Conservation (phyloP, 2,888 invertebrate species). For the Apoderus coryli region DNA sequence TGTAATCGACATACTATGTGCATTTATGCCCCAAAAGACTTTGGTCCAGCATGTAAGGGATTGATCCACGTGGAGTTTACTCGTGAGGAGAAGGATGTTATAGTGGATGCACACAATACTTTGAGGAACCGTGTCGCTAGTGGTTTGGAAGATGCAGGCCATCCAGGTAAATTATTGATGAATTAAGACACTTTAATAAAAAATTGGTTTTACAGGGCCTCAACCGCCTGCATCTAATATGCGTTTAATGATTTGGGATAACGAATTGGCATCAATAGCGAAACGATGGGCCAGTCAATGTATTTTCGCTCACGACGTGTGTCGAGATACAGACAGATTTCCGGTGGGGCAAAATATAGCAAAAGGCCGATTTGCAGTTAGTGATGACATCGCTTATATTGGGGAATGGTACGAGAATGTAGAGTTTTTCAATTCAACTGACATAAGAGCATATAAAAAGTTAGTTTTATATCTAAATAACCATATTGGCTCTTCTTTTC, state of each 20-base stretch:
- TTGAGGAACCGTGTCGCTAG: conserved; percentile 30
- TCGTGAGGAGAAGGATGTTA: conserved; percentile 26
- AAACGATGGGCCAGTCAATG: conserved; percentile 35
- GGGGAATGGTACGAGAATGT: conserved; percentile 31
- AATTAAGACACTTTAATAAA: too few relatives aligned
- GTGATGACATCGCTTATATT: conserved; percentile 23
- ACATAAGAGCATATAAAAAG: conserved; percentile 19
- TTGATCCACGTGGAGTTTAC: conserved; percentile 25
- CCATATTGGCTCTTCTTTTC: too few relatives aligned
- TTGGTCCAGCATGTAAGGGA: conserved; percentile 22
- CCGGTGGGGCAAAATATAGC: conserved; percentile 33
- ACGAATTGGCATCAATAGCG: conserved; percentile 31
- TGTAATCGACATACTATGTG: conserved; percentile 28
- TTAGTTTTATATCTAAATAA: conserved; percentile 18
- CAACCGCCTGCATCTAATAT: conserved; percentile 31
- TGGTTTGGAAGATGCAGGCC: conserved; percentile 27
- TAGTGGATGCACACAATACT: conserved; percentile 33
- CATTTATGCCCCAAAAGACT: conserved; percentile 17
- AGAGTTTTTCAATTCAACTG: conserved; percentile 18
- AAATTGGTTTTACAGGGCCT: conserved; percentile 23
- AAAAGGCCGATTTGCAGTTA: conserved; percentile 24
- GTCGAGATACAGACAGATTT: conserved; percentile 30
- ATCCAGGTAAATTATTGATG: conserved; percentile 22
- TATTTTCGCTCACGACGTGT: conserved; percentile 28
- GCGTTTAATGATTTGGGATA: conserved; percentile 31